phyloP scores from a whole-genome alignment of 2,888 invertebrate genomes.

The Drosophila melanosoma region DNA sequence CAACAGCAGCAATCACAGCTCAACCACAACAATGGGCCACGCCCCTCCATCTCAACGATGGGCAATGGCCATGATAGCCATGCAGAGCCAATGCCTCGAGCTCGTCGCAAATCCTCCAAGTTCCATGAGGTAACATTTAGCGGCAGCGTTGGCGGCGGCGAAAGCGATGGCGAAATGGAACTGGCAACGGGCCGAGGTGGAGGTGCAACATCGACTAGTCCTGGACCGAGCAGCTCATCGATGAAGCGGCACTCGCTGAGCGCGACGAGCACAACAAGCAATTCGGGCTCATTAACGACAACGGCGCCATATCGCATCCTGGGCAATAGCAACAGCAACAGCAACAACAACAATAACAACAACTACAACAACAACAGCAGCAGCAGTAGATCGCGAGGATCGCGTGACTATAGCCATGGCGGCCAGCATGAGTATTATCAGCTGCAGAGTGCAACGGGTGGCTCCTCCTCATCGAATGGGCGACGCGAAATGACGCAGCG shows the following conservation, averaged over 20 bases:
- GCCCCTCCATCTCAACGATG: slow-evolving; percentile 55
- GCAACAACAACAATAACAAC: neutral
- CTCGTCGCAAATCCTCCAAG: slow-evolving; percentile 78
- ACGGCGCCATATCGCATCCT: slow-evolving; percentile 67
- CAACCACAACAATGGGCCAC: slow-evolving; percentile 58
- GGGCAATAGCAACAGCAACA: slow-evolving; percentile 29
- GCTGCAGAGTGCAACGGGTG: slow-evolving; percentile 37
- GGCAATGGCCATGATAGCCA: slow-evolving; percentile 50
- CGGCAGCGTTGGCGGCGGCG: slow-evolving; percentile 80
- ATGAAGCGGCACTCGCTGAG: slow-evolving; percentile 67
- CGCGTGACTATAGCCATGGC: slow-evolving; percentile 44
- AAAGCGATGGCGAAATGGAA: slow-evolving; percentile 66
- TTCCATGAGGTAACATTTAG: slow-evolving; percentile 82
- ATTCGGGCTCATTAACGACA: slow-evolving; percentile 50
- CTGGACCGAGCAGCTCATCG: neutral
- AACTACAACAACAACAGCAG: slow-evolving; percentile 24
- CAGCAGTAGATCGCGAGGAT: slow-evolving; percentile 58
- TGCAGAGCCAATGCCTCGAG: slow-evolving; percentile 31
- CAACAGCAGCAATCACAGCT: slow-evolving; percentile 16
- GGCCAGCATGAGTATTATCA: slow-evolving; percentile 67
- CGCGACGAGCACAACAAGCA: slow-evolving; percentile 67
- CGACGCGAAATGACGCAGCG: slow-evolving; percentile 52
- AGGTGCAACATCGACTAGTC: neutral
- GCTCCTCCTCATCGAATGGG: slow-evolving; percentile 69
- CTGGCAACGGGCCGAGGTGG: neutral